A percentile compares a stretch with the other conserved stretches of the same genome.
Evolutionary conservation across 2,113 vertebrate genomes (phyloP).

Genomic region (Ramphastos sulfuratus): DNA sequence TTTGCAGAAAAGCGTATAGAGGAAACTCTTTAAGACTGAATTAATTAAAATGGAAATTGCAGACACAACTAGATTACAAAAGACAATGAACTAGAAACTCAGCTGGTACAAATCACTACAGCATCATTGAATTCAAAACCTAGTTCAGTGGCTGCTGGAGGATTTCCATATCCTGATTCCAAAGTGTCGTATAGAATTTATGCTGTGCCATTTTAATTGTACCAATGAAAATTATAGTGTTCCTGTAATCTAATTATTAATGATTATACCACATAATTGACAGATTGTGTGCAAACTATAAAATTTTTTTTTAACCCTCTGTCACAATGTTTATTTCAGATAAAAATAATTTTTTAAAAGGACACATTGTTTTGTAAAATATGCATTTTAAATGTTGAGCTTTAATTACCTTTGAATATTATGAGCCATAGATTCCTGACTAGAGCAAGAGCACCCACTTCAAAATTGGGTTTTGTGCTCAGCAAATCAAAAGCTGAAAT

Average conservation of each 20-base stretch:
- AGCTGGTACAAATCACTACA: background rate
- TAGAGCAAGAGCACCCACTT: background rate
- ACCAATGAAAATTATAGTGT: background rate
- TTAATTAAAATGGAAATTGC: slow-evolving; percentile 36
- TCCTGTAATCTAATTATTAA: slow-evolving; percentile 19
- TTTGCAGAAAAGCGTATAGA: background rate
- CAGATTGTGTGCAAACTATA: background rate
- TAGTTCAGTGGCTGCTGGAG: background rate
- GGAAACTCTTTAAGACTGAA: background rate
- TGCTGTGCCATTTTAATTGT: background rate
- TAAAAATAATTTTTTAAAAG: background rate
- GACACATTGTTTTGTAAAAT: background rate
- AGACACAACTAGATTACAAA: background rate
- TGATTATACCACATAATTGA: background rate
- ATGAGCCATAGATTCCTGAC: background rate
- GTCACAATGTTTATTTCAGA: background rate
- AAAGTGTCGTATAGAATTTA: background rate
- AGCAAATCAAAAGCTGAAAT: background rate
- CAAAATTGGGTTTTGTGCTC: background rate
- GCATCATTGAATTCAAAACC: background rate
- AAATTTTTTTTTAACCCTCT: background rate
- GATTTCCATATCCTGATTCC: background rate
- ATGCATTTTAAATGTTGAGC: background rate
- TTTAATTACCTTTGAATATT: background rate
- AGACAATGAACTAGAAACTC: slow-evolving; percentile 11